Percentiles rank a stretch among this genome's conserved stretches.
Conservation (phyloP, 1,140 invertebrate genomes). For the Drosophila triauraria region DNA sequence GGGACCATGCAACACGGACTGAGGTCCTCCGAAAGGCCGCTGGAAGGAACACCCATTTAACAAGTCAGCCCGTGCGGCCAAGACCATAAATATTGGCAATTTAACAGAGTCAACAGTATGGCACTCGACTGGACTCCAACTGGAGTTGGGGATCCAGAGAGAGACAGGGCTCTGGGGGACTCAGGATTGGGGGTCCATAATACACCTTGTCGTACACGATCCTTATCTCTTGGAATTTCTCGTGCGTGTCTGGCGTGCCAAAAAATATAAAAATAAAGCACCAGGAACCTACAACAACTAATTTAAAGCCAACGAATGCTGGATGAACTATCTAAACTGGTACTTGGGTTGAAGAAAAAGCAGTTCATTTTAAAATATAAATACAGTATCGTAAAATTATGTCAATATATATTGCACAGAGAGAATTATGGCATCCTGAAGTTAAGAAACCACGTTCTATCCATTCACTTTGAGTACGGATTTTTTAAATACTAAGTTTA, state of each 20-base stretch:
- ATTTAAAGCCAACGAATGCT: constrained; percentile 29
- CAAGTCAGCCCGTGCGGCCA: constrained; percentile 74
- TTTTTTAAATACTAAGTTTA: too few relatives aligned
- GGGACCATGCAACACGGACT: constrained; percentile 2
- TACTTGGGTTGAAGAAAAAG: too few relatives aligned
- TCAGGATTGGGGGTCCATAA: constrained; percentile 72
- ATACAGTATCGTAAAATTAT: too few relatives aligned
- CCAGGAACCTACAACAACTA: constrained; percentile 2
- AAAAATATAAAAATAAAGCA: constrained; percentile 71
- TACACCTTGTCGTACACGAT: constrained; percentile 84
- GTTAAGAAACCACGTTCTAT: too few relatives aligned
- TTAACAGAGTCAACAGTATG: constrained; percentile 84
- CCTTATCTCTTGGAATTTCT: constrained; percentile 84
- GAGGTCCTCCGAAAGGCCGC: constrained; percentile 30
- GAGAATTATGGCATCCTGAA: too few relatives aligned
- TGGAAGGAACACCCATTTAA: constrained; percentile 82
- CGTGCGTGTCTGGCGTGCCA: constrained; percentile 79
- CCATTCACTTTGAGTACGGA: too few relatives aligned
- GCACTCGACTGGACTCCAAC: constrained; percentile 63
- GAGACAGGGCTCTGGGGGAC: constrained; percentile 7
- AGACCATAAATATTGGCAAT: constrained; percentile 83
- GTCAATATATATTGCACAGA: too few relatives aligned
- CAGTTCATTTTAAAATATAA: neutral
- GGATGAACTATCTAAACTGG: constrained; percentile 43
- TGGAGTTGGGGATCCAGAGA: constrained; percentile 2